Base-by-base conservation (phyloP, 2,888 invertebrate genomes). In the Abscondita cerata region DNA sequence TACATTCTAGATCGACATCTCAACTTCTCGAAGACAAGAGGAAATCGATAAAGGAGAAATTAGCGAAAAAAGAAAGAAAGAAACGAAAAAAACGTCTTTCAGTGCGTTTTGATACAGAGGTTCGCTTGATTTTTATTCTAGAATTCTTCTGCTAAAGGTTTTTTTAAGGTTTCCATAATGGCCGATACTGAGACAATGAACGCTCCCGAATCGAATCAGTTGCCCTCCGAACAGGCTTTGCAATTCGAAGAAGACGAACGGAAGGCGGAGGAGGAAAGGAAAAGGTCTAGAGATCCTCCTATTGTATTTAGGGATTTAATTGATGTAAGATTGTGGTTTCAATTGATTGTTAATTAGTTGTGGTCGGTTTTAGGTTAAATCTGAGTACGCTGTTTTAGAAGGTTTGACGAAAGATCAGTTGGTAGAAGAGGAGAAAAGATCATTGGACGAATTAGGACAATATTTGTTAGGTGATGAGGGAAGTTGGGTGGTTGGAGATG, bases 401-500 rank as follows among this genome's bases (percentile, higher is more conserved):
- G 85, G 84, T 61, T 79, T 89, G 48, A 83, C 93, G 55, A 89
- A 89, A 62, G 89, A 88, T 25, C 87, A 89, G 78, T 82, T 95
- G 66, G 84, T 85, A 52, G 85, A 87, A 9, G 92, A 92, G 63
- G 95, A 95, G 77, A 86, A 86, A 75, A 84, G 85, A 71, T 90
- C 89, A 69, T 81, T 95, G 76, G 89, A 90, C 72, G 95, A 96
- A 82, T 82, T 96, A 71, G 89, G 91, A 76, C 93, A 93, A 80
- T 96, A 95, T 81, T 87, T 95, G 78, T 84, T 95, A 70, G 91
- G 91, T 69, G 92, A 93, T 71, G 95, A 95, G 77, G 96, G 95
- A 59, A 93, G 93, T 73, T 96, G 96, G 96, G 93, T 94, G 58
- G 84, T 96, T 16, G 92, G 95, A 8, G 95, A 95, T 73, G 90